Evolutionary conservation across 2,888 invertebrate species (phyloP).

Genomic region (Scotopteryx bipunctaria): DNA sequence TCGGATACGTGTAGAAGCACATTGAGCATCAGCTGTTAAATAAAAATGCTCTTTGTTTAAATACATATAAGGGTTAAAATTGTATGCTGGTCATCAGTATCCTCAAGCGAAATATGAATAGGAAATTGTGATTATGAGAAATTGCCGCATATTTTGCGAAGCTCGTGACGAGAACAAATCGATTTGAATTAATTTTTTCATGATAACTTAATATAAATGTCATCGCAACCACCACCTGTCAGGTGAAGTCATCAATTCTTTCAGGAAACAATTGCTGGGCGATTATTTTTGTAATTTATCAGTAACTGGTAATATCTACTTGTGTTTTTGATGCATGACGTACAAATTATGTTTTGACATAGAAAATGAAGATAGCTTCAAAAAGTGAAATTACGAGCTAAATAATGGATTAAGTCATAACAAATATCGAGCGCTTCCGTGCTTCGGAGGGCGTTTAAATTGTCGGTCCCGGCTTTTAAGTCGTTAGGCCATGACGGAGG

Average conservation of each 20-base stretch:
- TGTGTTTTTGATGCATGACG: neutral
- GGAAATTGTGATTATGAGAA: conserved; percentile 24
- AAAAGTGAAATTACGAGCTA: too few species aligned
- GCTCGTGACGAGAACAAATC: conserved; percentile 32
- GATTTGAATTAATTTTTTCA: conserved; percentile 28
- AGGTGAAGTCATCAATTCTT: conserved; percentile 12
- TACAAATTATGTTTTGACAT: neutral
- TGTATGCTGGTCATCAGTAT: neutral
- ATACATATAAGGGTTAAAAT: neutral
- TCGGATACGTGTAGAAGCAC: neutral
- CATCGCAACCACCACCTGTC: conserved; percentile 18
- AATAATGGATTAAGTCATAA: too few species aligned
- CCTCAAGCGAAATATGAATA: conserved; percentile 17
- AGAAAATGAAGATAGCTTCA: neutral
- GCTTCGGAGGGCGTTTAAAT: too few species aligned
- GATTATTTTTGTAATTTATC: conserved; percentile 3
- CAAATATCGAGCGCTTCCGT: too few species aligned
- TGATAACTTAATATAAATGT: conserved; percentile 32
- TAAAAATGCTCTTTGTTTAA: neutral
- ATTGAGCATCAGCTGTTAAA: neutral
- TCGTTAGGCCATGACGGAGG: too few species aligned
- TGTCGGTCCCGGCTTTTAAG: too few species aligned
- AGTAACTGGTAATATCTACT: neutral
- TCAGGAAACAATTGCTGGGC: conserved; percentile 1
- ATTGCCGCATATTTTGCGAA: conserved; percentile 25